These are phyloP conservation scores for Atherinomorus stipes DNA, from an alignment of 2,113 vertebrate species.

Conservation along the genomic window DNA sequence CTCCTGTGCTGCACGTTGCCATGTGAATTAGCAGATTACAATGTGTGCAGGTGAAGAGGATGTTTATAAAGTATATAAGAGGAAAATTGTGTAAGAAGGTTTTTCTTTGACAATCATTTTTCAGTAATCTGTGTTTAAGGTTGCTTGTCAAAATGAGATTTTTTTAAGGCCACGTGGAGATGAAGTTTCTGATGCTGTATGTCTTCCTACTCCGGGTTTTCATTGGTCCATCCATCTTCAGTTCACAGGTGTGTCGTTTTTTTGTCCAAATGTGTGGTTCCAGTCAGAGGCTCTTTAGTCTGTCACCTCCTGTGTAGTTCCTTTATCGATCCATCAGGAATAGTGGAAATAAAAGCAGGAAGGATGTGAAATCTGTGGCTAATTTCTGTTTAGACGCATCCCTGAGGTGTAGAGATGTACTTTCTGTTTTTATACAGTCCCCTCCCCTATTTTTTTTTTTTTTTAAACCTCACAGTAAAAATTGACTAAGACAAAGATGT, in stretches of 20 bases:
- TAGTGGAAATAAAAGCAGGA: conserved; percentile 6
- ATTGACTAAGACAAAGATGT: no score
- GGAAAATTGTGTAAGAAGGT: neutral
- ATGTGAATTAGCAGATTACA: conserved; percentile 8
- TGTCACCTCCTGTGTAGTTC: conserved; percentile 27
- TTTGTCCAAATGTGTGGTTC: conserved; percentile 52
- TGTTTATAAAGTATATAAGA: neutral
- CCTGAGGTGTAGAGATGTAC: conserved; percentile 4
- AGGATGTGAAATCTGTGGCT: conserved; percentile 7
- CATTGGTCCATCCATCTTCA: conserved; percentile 18
- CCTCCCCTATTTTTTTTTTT: no score
- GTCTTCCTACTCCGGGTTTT: neutral
- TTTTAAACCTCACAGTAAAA: no score
- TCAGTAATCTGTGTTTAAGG: neutral
- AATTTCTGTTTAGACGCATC: conserved; percentile 21
- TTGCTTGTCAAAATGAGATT: neutral
- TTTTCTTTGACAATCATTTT: neutral
- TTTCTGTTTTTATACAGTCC: neutral
- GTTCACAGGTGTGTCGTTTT: conserved; percentile 36
- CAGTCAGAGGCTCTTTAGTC: conserved; percentile 6
- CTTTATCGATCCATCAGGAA: conserved; percentile 25
- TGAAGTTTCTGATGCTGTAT: neutral
- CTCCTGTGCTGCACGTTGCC: neutral
- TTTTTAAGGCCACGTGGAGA: neutral
- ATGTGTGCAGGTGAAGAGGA: neutral